Evolutionary conservation across 2,888 invertebrate species (phyloP).

Genomic region (Melolontha melolontha): DNA sequence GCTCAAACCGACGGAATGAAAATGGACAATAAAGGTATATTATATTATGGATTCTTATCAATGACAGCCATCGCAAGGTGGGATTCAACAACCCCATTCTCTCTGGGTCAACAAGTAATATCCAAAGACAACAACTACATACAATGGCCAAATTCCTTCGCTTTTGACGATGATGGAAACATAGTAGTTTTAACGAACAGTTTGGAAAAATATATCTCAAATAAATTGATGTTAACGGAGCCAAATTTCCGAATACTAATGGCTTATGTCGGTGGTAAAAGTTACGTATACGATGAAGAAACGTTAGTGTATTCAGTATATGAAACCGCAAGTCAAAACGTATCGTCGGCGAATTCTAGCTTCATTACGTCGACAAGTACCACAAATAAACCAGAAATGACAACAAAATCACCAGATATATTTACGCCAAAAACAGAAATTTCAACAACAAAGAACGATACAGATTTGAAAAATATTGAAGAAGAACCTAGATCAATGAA

Average conservation of each 20-base stretch:
- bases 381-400: neutral
- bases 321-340: constrained; percentile 38
- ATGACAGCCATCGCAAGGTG: constrained; percentile 78
- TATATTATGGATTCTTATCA: constrained; percentile 78
- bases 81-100: constrained; percentile 73
- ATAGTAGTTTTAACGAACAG: constrained; percentile 77
- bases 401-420: neutral
- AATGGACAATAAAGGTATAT: constrained; percentile 76
- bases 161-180: constrained; percentile 75
- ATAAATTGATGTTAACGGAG: constrained; percentile 70
- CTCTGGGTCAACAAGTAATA: constrained; percentile 73
- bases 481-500: too few relatives aligned
- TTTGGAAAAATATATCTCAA: constrained; percentile 75
- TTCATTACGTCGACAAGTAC: neutral
- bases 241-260: constrained; percentile 77
- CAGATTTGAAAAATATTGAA: too few relatives aligned
- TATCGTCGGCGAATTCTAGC: constrained; percentile 1
- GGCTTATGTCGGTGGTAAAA: constrained; percentile 72
- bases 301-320: constrained; percentile 46
- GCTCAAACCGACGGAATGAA: constrained; percentile 82
- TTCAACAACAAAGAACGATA: too few relatives aligned
- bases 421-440: too few relatives aligned
- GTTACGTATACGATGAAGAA: constrained; percentile 71
- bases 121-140: constrained; percentile 75
- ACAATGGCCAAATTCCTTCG: constrained; percentile 81